Evolutionary conservation across 2,888 invertebrate species (phyloP), one percentile per base, ranked within the genome.

Genomic region (Nebria brevicollis): DNA sequence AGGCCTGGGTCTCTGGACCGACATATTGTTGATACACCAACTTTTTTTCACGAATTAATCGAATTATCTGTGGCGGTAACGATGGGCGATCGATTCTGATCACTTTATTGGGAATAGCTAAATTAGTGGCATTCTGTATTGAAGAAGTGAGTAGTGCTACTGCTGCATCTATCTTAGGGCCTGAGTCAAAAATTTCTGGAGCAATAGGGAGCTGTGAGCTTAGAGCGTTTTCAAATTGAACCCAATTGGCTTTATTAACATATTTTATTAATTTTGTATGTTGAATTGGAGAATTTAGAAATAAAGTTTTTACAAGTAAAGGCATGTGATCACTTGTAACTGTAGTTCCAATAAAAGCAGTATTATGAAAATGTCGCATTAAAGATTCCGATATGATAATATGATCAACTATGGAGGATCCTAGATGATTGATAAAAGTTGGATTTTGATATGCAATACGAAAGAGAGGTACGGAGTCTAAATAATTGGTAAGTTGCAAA

Each of bases 271-370:
- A 11, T 34, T 72, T 72, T 10, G 13, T 13, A 1, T 10, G 1
- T 13, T 13, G 13, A 2, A 42, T 11, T 11, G 25, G 72, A n/a
- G 25, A 10, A 11, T 34, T n/a, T 7, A 34, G 11, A 11, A 72
- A 10, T 25, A 26, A 11, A 2, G 10, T 34, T 11, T 25, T n/a
- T 0, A 42, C 41, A 34, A 72, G 8, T 8, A 72, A 8, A 7
- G 72, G 72, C 8, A 72, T 8, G 26, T 72, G 72, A 11, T 34
- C 34, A 41, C 72, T 72, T 10, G 72, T 34, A 11, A 72, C 15
- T 2, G 13, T 34, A 34, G 34, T 34, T 8, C 72, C 72, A 15
- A 72, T 72, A 34, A 10, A 41, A 13, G 72, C 26, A 34, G 25
- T 8, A 34, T 34, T 34, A 15, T 26, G 3, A 34, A 72, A 41